Conservation (phyloP, 2,888 invertebrate genomes). For the Calameuta filiformis region DNA sequence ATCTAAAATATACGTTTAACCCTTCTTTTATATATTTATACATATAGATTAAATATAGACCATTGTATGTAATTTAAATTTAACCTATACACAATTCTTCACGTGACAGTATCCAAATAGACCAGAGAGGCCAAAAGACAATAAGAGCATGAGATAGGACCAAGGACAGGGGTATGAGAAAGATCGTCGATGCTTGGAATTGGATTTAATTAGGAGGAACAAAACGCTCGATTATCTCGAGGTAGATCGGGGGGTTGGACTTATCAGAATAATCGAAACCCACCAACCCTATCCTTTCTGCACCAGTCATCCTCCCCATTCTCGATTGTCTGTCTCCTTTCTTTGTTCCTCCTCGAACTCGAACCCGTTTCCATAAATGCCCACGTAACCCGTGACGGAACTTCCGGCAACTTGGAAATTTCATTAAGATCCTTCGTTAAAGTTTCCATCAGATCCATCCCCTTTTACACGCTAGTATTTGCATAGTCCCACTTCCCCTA, state of each 20-base stretch:
- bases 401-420: not conserved
- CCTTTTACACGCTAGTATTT: not conserved
- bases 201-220: not conserved
- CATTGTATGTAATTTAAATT: too few species aligned
- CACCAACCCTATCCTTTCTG: not conserved
- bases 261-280: not conserved
- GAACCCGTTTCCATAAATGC: not conserved
- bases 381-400: not conserved
- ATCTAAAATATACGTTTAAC: too few species aligned
- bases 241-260: not conserved
- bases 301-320: not conserved
- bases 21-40: too few species aligned
- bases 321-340: not conserved
- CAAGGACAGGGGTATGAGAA: not conserved
- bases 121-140: not conserved
- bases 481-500: not conserved
- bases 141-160: not conserved
- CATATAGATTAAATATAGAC: too few species aligned
- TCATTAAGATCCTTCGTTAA: not conserved
- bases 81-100: too few species aligned
- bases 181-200: not conserved
- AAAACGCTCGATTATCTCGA: not conserved
- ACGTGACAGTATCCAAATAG: not conserved
- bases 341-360: not conserved
- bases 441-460: not conserved